Conservation (phyloP, 2,797 vertebrate species). For the Diglossa cyanea region DNA sequence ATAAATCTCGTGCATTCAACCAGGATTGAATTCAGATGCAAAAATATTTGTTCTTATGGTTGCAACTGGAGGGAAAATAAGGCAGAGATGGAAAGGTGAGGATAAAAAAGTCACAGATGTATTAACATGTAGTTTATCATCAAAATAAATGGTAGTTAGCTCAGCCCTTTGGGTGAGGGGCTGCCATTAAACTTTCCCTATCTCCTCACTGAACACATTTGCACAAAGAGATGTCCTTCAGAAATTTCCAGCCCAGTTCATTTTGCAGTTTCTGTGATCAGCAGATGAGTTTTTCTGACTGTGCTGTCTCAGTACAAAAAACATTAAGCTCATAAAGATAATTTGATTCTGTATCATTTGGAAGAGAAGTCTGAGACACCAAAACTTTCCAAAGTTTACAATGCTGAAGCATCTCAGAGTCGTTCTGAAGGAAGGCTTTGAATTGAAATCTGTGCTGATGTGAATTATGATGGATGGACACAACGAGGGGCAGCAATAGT, state of each 20-base stretch:
- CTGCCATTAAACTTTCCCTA: neutral
- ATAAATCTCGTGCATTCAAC: neutral
- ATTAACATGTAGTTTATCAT: neutral
- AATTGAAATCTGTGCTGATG: neutral
- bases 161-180: neutral
- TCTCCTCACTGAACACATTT: neutral
- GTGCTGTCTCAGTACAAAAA: neutral
- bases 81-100: neutral
- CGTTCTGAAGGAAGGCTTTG: slow-evolving; percentile 18
- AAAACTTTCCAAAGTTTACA: neutral
- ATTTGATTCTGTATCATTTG: neutral
- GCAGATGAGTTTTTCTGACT: neutral
- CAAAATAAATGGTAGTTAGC: neutral
- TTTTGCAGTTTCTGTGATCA: neutral
- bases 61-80: neutral
- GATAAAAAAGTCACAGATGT: neutral
- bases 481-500: neutral
- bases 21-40: neutral
- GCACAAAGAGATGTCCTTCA: neutral
- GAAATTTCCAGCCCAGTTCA: neutral
- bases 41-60: neutral
- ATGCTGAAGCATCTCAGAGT: neutral
- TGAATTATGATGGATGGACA: slow-evolving; percentile 10
- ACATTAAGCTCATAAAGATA: neutral
- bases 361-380: neutral